These are phyloP conservation scores for Phortica okadai DNA, from an alignment of 2,888 invertebrate species.

Conservation along the genomic window DNA sequence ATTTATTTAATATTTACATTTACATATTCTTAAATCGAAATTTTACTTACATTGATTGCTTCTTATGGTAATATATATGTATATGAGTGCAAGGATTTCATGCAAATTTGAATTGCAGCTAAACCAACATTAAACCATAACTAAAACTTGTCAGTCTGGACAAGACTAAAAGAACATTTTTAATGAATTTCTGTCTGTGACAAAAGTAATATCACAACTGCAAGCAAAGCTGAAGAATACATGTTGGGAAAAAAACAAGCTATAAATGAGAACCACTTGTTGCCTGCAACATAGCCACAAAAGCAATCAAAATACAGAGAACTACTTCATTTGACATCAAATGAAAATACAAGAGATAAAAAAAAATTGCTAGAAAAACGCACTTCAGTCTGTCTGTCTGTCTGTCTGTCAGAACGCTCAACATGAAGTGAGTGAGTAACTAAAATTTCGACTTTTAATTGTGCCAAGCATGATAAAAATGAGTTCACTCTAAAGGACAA, in stretches of 20 bases:
- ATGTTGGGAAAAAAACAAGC: background rate
- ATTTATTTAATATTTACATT: too few species aligned
- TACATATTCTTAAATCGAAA: too few species aligned
- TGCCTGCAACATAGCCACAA: conserved; percentile 2
- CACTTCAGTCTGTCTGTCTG: background rate
- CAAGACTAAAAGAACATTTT: conserved; percentile 29
- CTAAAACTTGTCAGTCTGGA: too few species aligned
- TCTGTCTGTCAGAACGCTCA: background rate
- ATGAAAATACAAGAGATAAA: too few species aligned
- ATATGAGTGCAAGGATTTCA: too few species aligned
- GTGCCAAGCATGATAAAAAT: background rate
- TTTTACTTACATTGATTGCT: too few species aligned
- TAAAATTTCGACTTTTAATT: background rate
- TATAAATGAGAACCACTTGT: conserved; percentile 31
- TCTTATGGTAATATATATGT: too few species aligned
- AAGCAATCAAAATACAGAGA: background rate
- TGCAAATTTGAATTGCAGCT: too few species aligned
- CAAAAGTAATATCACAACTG: background rate
- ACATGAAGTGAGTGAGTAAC: background rate
- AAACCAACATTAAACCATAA: too few species aligned
- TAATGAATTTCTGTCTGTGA: conserved; percentile 38
- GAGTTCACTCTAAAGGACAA: background rate
- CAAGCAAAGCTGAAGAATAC: background rate
- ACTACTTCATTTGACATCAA: background rate
- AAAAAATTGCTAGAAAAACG: background rate